phyloP scores from a whole-genome alignment of 2,888 invertebrate species.

The Troides aeacus region DNA sequence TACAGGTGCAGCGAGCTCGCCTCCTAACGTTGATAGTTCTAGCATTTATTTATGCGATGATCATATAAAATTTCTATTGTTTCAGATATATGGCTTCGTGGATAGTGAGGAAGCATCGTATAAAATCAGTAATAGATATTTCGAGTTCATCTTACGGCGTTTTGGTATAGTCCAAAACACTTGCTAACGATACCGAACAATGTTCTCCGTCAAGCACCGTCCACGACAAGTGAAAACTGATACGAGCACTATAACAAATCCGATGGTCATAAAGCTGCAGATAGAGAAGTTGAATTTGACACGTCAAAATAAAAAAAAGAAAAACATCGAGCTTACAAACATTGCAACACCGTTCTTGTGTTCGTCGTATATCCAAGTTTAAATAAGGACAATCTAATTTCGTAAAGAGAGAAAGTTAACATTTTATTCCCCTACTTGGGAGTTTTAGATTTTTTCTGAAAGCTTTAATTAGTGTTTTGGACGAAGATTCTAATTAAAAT shows the following conservation, averaged over 20 bases:
- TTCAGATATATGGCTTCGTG: slow-evolving; percentile 42
- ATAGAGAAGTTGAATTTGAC: slow-evolving; percentile 31
- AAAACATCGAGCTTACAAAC: slow-evolving; percentile 66
- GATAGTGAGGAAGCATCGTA: slow-evolving; percentile 39
- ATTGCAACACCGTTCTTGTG: slow-evolving; percentile 49
- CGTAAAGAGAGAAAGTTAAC: slow-evolving; percentile 14
- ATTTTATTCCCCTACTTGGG: slow-evolving; percentile 15
- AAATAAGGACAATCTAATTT: slow-evolving; percentile 34
- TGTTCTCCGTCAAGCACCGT: slow-evolving; percentile 37
- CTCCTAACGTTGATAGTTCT: not conserved
- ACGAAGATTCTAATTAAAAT: slow-evolving; percentile 47
- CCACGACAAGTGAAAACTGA: slow-evolving; percentile 27
- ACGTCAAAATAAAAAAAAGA: slow-evolving; percentile 44
- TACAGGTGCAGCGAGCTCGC: not conserved
- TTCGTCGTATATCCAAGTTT: slow-evolving; percentile 38
- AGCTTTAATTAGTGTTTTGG: slow-evolving; percentile 47
- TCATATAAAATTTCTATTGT: slow-evolving; percentile 26
- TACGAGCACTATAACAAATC: slow-evolving; percentile 25
- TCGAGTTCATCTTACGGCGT: slow-evolving; percentile 6
- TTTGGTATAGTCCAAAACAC: slow-evolving; percentile 29
- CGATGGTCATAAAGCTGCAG: slow-evolving; percentile 28
- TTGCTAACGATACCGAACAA: slow-evolving; percentile 30
- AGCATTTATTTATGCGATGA: not conserved
- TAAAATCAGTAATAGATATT: slow-evolving; percentile 31
- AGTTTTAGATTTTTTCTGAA: slow-evolving; percentile 32